Conservation (phyloP, 2,797 vertebrate genomes). For the Podarcis siculus region DNA sequence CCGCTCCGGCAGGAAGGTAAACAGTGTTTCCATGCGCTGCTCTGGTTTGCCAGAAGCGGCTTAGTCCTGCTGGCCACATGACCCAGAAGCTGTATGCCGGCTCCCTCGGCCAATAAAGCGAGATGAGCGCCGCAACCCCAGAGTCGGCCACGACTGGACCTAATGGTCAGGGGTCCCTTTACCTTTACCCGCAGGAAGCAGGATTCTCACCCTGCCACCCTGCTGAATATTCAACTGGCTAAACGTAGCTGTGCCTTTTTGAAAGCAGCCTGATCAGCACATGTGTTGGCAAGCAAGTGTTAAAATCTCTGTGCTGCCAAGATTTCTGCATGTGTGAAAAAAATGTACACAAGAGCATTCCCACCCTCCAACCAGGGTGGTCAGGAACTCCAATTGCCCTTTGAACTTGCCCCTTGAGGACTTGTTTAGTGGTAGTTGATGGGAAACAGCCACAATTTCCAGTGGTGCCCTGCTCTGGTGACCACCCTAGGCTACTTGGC, state of each 20-base stretch:
- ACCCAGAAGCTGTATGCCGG: too few species aligned
- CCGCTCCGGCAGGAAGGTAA: too few species aligned
- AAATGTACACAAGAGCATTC: not conserved
- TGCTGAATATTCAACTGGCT: too few species aligned
- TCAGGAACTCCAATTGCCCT: not conserved
- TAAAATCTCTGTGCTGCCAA: not conserved
- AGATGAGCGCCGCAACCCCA: too few species aligned
- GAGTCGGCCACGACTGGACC: too few species aligned
- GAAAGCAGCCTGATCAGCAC: too few species aligned
- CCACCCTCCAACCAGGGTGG: not conserved
- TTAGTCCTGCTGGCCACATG: too few species aligned
- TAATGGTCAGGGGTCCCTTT: too few species aligned
- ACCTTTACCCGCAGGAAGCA: too few species aligned
- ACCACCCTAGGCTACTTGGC: not conserved
- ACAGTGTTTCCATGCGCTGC: too few species aligned
- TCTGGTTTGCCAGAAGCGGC: too few species aligned
- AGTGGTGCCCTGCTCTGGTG: not conserved
- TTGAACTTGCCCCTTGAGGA: not conserved
- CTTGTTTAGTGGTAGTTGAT: not conserved
- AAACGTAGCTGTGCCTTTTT: not conserved
- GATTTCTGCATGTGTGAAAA: not conserved
- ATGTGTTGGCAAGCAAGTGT: accelerated
- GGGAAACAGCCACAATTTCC: not conserved
- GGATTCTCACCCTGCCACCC: not conserved
- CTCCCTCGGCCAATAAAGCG: too few species aligned